A percentile compares a stretch with the other conserved stretches of the same genome.
phyloP scores from a whole-genome alignment of 2,888 invertebrate species.

The Meteorus cinctellus region DNA sequence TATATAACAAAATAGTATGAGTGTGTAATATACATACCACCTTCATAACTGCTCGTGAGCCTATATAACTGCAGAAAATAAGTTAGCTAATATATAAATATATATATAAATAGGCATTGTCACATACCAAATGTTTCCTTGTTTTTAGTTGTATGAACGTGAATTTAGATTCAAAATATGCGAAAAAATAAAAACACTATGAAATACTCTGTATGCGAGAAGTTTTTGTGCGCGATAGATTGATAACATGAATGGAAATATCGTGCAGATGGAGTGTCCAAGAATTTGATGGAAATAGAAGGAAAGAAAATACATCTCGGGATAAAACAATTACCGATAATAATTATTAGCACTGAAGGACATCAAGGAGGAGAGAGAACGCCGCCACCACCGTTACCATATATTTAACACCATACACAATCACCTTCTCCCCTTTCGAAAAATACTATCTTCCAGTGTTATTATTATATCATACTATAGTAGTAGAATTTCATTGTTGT shows the following conservation, averaged over 20 bases:
- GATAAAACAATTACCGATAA: too few relatives aligned
- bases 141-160: slow-evolving; percentile 9
- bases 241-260: too few relatives aligned
- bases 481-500: slow-evolving; percentile 67
- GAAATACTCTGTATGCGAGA: background rate
- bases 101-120: slow-evolving; percentile 22
- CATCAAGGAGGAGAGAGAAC: slow-evolving; percentile 33
- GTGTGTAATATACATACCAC: slow-evolving; percentile 69
- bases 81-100: slow-evolving; percentile 59
- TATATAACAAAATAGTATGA: slow-evolving; percentile 50
- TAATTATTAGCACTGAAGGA: background rate
- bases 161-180: background rate
- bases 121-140: slow-evolving; percentile 1
- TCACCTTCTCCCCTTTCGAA: slow-evolving; percentile 45
- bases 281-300: too few relatives aligned
- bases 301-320: too few relatives aligned
- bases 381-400: slow-evolving; percentile 53
- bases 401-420: slow-evolving; percentile 46
- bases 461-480: slow-evolving; percentile 58
- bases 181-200: background rate
- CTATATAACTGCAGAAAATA: slow-evolving; percentile 63
- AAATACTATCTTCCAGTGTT: slow-evolving; percentile 71
- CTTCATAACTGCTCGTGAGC: slow-evolving; percentile 62
- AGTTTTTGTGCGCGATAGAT: too few relatives aligned
- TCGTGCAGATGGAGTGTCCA: too few relatives aligned